phyloP scores from a whole-genome alignment of 2,113 vertebrate genomes.

The Ariopsis seemanni region DNA sequence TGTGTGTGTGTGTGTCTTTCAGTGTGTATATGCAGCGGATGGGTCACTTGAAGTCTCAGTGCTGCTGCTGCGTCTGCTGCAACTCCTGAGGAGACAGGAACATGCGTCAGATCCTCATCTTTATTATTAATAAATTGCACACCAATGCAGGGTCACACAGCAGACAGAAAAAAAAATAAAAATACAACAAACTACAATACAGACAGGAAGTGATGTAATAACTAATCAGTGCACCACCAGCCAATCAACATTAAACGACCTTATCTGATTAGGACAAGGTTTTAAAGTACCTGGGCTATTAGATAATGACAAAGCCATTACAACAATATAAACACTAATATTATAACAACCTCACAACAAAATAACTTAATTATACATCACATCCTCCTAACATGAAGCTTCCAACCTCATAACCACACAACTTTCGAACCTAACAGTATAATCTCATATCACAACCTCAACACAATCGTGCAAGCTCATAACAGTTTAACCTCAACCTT shows the following conservation, averaged over 20 bases:
- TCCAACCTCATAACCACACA: too few relatives aligned
- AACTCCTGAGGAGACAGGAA: conserved; percentile 10
- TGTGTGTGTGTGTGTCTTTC: neutral
- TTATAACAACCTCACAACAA: neutral
- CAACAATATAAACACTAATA: neutral
- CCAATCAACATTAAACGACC: neutral
- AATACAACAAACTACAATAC: neutral
- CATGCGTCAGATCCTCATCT: neutral
- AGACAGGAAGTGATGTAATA: neutral
- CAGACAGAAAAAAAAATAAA: neutral
- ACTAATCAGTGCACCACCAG: neutral
- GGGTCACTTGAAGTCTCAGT: neutral
- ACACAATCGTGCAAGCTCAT: too few relatives aligned
- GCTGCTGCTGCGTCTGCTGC: conserved; percentile 10
- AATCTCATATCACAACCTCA: too few relatives aligned
- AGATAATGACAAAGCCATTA: neutral
- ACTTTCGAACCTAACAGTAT: too few relatives aligned
- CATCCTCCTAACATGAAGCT: neutral
- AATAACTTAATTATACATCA: neutral
- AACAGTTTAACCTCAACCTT: too few relatives aligned
- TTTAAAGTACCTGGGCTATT: neutral
- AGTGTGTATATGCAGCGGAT: neutral
- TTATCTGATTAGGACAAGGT: neutral
- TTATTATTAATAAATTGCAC: neutral
- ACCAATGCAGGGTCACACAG: neutral